Base-by-base conservation (phyloP, 37 sponge, comb jelly and placozoan species). In the Petrosia ficiformis region DNA sequence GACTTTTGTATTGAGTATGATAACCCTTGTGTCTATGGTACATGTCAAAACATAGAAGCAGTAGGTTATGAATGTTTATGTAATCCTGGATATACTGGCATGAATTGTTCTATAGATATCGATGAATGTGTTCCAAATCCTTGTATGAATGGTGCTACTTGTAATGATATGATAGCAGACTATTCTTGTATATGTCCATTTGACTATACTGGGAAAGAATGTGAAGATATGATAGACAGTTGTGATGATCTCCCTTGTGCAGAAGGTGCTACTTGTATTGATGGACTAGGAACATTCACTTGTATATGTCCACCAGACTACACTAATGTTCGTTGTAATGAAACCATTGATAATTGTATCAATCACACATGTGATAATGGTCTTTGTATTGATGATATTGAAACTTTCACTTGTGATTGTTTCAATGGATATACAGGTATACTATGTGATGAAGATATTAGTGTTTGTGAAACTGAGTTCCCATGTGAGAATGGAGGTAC, bases 401-500 rank as follows among this genome's bases (percentile, higher is more conserved):
- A 48, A 1, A 5, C 33, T 42, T 57, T 52, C 56, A 31, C 42
- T 2, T 86, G 87, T 30, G 2, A 54, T 0, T 86, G 87, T 80
- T 74, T 77, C 3, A 16, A 44, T 42, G 86, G 71, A 1, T 85
- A 59, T 37, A 37, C 61, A 0, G 86, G 91, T 29, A 40, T 34
- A 0, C 24, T 28, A 0, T 89, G 89, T 69, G 71, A 73, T 32
- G 61, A 29, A 2, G 34, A 58, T 43, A 29, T 80, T 0, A 58
- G 41, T 28, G 77, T 82, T 28, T 90, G 91, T 63, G 4, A 4
- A 0, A 5, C 22, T 26, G 14, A 8, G 26, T 24, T 5, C 28
- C 82, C 86, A 16, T 93, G 93, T 61, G 52, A 21, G 10, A 85
- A 89, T 80, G 73, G 68, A 26, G 89, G 75, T 28, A 77, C 78